Base-by-base conservation (phyloP, 1,140 invertebrate species). In the Camponotus pennsylvanicus region DNA sequence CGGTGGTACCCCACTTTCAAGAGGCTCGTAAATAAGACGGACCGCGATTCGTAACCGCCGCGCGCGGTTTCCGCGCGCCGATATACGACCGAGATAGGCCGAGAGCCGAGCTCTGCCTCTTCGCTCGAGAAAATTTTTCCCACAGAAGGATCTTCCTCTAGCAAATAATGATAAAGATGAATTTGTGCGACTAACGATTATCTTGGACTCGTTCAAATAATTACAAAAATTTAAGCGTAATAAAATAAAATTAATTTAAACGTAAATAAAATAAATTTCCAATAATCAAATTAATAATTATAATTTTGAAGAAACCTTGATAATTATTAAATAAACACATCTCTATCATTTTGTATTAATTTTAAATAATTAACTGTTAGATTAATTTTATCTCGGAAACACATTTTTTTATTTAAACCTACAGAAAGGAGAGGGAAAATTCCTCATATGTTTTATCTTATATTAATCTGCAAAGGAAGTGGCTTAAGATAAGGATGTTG, bases 21-120 rank as follows among this genome's bases (percentile, higher is more conserved):
- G 61, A 63, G 75, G 57, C 61, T 86, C 88, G 87, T 92, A 92
- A 92, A 92, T 90, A 87, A 90, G 73, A 59, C 34, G 40, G 40
- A 79, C 61, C 85, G 57, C 87, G 87, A 89, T 87, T 83, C 73
- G 57, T 15, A 70, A 87, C 52, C 66, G 40, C 27, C 40, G 45
- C n/a, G 87, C 70, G 89, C 70, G 86, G 83, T 90, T 91, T 89
- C 87, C 57, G 61, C 64, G 61, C 90, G 67, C 77, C 82, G 76
- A 85, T 87, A 66, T 77, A 57, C 66, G 77, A 75, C 82, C 75
- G 83, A 91, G 82, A 89, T 90, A 89, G 79, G 42, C 78, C 52
- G 49, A 37, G 37, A 71, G 40, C 18, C 70, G 55, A 75, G 34
- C 55, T 77, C 80, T 55, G 67, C 40, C 79, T 87, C 69, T 37